Evolutionary conservation across 2,888 invertebrate species (phyloP).

Genomic region (Alloscopus bannaensis): DNA sequence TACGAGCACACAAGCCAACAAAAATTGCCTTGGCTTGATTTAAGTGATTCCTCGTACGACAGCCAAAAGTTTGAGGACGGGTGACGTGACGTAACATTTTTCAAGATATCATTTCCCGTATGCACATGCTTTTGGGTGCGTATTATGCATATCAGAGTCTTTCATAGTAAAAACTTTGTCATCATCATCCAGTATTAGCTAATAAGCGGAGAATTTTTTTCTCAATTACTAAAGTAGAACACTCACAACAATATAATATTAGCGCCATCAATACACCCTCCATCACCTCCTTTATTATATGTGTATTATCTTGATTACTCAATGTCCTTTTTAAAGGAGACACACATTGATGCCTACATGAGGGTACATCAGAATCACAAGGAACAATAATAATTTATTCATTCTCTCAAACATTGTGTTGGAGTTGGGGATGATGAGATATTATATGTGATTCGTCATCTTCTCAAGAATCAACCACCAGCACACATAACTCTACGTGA

Average conservation of each 20-base stretch:
- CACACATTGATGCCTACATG: slow-evolving; percentile 27
- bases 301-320: slow-evolving; percentile 32
- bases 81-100: not conserved
- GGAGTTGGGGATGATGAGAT: too few relatives aligned
- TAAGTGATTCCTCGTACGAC: not conserved
- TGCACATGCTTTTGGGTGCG: slow-evolving; percentile 21
- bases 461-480: too few relatives aligned
- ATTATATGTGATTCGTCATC: slow-evolving; percentile 42
- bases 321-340: slow-evolving; percentile 34
- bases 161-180: slow-evolving; percentile 43
- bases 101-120: slow-evolving; percentile 4
- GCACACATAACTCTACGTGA: not conserved
- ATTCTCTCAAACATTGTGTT: not conserved
- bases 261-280: slow-evolving; percentile 31
- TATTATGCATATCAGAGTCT: slow-evolving; percentile 49
- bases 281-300: slow-evolving; percentile 22
- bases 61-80: not conserved
- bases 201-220: slow-evolving; percentile 26
- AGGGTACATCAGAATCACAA: slow-evolving; percentile 1
- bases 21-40: not conserved
- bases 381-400: slow-evolving; percentile 8
- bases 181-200: slow-evolving; percentile 43
- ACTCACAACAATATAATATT: not conserved
- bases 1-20: slow-evolving; percentile 3
- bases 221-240: slow-evolving; percentile 9